Percentiles rank a stretch among this genome's conserved stretches.
These are phyloP conservation scores for Julus scanicus DNA, from an alignment of 2,888 invertebrate genomes.

Conservation along the genomic window DNA sequence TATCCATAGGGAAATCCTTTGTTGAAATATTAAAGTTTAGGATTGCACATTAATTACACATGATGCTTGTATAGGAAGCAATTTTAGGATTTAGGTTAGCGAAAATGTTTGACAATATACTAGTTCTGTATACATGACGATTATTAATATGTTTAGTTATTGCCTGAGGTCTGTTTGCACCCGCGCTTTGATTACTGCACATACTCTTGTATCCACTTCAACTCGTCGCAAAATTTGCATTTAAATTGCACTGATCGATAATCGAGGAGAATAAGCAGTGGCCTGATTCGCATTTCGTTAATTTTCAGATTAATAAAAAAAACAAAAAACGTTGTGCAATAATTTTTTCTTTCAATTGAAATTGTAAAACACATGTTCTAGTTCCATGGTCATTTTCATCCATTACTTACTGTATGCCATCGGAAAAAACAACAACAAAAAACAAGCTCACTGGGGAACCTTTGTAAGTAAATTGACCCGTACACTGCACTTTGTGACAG, in stretches of 20 bases:
- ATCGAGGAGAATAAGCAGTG: not conserved
- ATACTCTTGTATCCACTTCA: not conserved
- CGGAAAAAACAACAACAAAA: not conserved
- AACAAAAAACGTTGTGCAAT: not conserved
- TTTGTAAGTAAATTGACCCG: not conserved
- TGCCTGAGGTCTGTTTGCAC: not conserved
- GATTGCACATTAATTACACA: not conserved
- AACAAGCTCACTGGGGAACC: not conserved
- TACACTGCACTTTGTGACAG: not conserved
- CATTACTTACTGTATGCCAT: not conserved
- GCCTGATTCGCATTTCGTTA: not conserved
- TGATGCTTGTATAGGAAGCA: not conserved
- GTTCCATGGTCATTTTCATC: not conserved
- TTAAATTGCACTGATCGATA: conserved; percentile 6
- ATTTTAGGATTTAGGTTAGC: not conserved
- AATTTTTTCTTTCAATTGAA: too few species aligned
- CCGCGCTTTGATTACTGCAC: not conserved
- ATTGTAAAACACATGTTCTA: not conserved
- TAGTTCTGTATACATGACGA: not conserved
- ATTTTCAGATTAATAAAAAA: not conserved
- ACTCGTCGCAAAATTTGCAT: not conserved
- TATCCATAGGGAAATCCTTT: not conserved
- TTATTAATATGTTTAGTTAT: not conserved
- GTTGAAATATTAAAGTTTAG: not conserved
- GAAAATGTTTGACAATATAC: not conserved